Evolutionary conservation across 2,113 vertebrate genomes (phyloP), one percentile per base, ranked within the genome.

Genomic region (Phaetusa simplex): DNA sequence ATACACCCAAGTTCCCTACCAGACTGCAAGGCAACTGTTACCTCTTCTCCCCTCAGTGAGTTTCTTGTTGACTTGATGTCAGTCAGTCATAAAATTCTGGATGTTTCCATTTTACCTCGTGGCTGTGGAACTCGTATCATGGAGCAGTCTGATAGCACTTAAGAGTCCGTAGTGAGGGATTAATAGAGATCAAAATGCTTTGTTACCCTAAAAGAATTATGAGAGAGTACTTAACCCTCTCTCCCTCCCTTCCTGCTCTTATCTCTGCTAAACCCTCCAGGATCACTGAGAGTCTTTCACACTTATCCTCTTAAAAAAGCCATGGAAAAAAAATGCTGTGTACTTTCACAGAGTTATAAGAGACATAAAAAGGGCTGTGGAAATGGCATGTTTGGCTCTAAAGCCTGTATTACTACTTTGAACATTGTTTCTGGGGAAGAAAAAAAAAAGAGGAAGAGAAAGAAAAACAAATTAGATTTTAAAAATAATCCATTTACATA

Each of bases 31-130:
- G 26, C 5, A 87, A 34, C 4, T 18, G 7, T 38, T 81, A 65
- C 34, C 6, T 9, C 10, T 42, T 84, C 4, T 27, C 2, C 17
- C 8, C 8, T 52, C 24, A 29, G 0, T 43, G 23, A 43, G 17
- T 45, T 71, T 56, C 24, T 16, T 81, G 30, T 50, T 59, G n/a
- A 30, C 9, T 22, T 64, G 8, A n/a, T 15, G 3, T 34, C 69
- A 38, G 18, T 58, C 6, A 30, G 12, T 30, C 16, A 36, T 32
- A 73, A 72, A 69, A 84, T 49, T 50, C 38, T n/a, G 9, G 2
- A 32, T 81, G 7, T 69, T 78, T 64, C 32, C 45, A 7, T 59
- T 50, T 43, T 36, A 53, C 2, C 8, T 45, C 56, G 12, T 55
- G 49, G 9, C 8, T 64, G 58, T 72, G 8, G 7, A 15, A 83